These are phyloP conservation scores for Leptinotarsa lineolata DNA, from an alignment of 1,140 invertebrate species.

Conservation along the genomic window DNA sequence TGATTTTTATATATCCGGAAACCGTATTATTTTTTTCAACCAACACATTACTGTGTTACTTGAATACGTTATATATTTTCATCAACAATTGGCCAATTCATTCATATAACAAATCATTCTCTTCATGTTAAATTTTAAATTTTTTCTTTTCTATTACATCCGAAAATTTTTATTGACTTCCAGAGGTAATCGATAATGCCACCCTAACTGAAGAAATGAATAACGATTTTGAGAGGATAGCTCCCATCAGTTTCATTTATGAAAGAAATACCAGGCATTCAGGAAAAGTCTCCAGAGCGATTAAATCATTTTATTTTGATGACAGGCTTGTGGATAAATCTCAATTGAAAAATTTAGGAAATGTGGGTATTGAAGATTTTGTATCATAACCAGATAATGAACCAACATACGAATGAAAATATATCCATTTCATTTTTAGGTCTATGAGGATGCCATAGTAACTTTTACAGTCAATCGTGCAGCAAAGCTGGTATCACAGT, in stretches of 20 bases:
- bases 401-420: no score
- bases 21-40: no score
- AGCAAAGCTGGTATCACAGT: constrained; percentile 58
- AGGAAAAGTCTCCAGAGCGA: constrained; percentile 56
- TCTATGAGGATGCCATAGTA: constrained; percentile 61
- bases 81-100: no score
- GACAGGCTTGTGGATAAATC: constrained; percentile 38
- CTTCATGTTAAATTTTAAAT: no score
- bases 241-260: constrained; percentile 63
- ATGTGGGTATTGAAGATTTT: not conserved
- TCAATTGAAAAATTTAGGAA: not conserved
- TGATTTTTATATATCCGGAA: no score
- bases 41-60: no score
- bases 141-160: no score
- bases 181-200: constrained; percentile 51
- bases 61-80: no score
- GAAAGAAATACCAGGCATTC: constrained; percentile 59
- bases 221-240: constrained; percentile 59
- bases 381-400: no score
- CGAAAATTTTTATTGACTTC: constrained; percentile 14
- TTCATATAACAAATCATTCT: no score
- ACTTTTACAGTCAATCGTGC: constrained; percentile 60
- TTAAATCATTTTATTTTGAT: constrained; percentile 58
- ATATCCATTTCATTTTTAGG: constrained; percentile 29
- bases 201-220: constrained; percentile 57